These are phyloP conservation scores for Mormyrus proboscirostris DNA, from an alignment of 2,797 vertebrate genomes.

Conservation along the genomic window DNA sequence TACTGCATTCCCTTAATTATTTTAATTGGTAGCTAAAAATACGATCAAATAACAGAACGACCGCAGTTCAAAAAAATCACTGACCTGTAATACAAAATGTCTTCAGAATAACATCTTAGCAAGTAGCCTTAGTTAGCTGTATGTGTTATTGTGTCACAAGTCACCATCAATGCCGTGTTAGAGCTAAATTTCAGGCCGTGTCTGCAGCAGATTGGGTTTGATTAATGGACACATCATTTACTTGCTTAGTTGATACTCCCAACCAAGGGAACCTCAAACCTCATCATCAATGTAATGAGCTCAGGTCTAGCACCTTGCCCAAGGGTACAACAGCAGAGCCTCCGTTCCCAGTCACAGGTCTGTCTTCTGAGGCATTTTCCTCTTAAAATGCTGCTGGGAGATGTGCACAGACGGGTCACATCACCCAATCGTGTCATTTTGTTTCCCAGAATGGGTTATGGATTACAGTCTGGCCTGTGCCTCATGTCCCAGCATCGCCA, in stretches of 20 bases:
- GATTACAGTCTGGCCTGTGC: slow-evolving; percentile 44
- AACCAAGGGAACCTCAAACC: neutral
- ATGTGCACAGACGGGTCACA: slow-evolving; percentile 46
- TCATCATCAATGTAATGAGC: neutral
- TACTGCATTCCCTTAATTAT: neutral
- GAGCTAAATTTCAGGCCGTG: neutral
- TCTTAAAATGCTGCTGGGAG: slow-evolving; percentile 39
- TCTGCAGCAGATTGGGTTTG: neutral
- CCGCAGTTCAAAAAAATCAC: neutral
- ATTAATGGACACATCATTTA: neutral
- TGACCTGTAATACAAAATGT: neutral
- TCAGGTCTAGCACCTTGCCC: neutral
- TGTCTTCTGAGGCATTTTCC: neutral
- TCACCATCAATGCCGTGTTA: neutral
- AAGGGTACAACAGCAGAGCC: neutral
- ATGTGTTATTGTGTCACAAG: neutral
- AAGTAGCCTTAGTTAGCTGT: neutral
- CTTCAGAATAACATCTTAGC: neutral
- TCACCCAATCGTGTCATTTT: slow-evolving; percentile 39
- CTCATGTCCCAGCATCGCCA: slow-evolving; percentile 42
- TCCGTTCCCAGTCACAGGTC: neutral
- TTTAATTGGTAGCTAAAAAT: neutral
- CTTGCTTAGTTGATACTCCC: neutral
- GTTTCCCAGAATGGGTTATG: slow-evolving; percentile 53
- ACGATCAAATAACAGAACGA: neutral